phyloP scores from a whole-genome alignment of 2,888 invertebrate species.

The Chromoteleia sp. region DNA sequence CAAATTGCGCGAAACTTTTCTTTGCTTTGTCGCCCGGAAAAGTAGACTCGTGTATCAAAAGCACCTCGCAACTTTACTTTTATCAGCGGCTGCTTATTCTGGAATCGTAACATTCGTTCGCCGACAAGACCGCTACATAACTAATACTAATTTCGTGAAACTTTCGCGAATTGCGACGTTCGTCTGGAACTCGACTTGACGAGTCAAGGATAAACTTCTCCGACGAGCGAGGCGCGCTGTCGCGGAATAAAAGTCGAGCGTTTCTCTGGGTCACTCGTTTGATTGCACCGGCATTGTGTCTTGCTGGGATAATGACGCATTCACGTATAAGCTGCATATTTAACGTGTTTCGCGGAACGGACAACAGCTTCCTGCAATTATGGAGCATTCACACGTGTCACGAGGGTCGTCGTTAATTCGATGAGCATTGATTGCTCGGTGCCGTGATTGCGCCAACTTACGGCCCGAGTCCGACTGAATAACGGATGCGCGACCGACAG shows the following conservation, averaged over 20 bases:
- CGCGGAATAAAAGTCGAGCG: neutral
- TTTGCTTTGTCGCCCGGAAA: neutral
- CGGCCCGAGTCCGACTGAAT: conserved; percentile 29
- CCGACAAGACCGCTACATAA: neutral
- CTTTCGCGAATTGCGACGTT: neutral
- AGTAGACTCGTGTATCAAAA: conserved; percentile 3
- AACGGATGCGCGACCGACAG: conserved; percentile 5
- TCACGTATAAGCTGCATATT: conserved; percentile 47
- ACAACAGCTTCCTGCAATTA: conserved; percentile 72
- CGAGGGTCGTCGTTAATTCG: conserved; percentile 74
- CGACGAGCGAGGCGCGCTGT: neutral
- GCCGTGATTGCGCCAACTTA: conserved; percentile 70
- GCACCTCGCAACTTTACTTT: conserved; percentile 1
- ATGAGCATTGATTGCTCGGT: conserved; percentile 74
- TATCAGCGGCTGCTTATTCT: conserved; percentile 2
- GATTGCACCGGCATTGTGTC: conserved; percentile 13
- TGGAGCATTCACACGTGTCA: conserved; percentile 73
- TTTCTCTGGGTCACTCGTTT: conserved; percentile 19
- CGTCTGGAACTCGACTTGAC: neutral
- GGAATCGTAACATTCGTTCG: neutral
- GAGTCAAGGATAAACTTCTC: neutral
- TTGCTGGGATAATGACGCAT: conserved; percentile 35
- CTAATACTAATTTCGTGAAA: conserved; percentile 10
- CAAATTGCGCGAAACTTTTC: neutral
- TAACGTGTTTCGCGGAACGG: conserved; percentile 42